These are phyloP conservation scores for Macrobrachium nipponense DNA, from an alignment of 1,140 invertebrate species.

Conservation along the genomic window DNA sequence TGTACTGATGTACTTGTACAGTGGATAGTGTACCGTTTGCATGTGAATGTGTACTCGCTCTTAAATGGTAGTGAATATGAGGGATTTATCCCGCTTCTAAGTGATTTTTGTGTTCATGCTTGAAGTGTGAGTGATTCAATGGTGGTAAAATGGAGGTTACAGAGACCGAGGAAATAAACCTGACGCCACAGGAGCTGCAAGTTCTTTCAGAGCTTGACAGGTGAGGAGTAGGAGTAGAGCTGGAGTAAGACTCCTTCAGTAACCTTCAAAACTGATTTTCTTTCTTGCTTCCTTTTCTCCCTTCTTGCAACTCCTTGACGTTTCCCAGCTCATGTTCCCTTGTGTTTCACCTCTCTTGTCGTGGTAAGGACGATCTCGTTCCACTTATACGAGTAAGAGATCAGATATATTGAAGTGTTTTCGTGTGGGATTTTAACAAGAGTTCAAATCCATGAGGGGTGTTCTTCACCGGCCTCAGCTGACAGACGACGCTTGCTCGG, in stretches of 20 bases:
- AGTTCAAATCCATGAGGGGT: no score
- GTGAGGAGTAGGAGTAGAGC: constrained; percentile 69
- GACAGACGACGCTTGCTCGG: no score
- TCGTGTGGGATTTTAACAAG: no score
- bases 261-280: constrained; percentile 23
- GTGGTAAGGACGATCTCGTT: no score
- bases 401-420: no score
- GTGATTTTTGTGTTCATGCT: constrained; percentile 30
- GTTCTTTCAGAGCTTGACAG: constrained; percentile 87
- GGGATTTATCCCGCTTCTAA: constrained; percentile 21
- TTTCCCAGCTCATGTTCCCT: no score
- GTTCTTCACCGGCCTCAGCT: no score
- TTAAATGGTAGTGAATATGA: constrained; percentile 43
- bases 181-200: constrained; percentile 75
- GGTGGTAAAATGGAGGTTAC: constrained; percentile 39
- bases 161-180: constrained; percentile 62
- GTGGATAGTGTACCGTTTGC: constrained; percentile 36
- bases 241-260: not conserved
- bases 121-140: constrained; percentile 24
- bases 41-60: constrained; percentile 13
- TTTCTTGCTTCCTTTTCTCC: not conserved
- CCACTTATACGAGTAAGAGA: no score
- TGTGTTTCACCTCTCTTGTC: no score
- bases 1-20: constrained; percentile 41
- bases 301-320: not conserved